These are phyloP conservation scores for Myioborus miniatus DNA, from an alignment of 2,797 vertebrate species.

Conservation along the genomic window DNA sequence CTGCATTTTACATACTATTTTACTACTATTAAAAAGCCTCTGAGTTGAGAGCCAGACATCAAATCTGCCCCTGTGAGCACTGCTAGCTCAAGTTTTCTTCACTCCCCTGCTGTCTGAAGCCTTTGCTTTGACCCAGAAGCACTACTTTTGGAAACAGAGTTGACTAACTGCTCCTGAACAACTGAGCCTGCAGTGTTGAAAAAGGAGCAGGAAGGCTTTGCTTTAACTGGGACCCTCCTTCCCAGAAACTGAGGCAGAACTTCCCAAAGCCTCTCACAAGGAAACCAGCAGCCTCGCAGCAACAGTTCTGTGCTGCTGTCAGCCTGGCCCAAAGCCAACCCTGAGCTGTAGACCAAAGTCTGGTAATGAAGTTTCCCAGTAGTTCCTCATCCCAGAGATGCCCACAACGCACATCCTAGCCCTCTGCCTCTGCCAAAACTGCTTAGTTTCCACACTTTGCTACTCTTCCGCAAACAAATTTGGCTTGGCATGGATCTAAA, in stretches of 20 bases:
- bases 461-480: background rate
- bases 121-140: background rate
- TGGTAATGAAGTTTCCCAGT: background rate
- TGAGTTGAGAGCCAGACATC: background rate
- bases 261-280: background rate
- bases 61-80: background rate
- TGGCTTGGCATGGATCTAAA: background rate
- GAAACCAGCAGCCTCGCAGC: background rate
- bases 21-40: background rate
- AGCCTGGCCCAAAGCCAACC: background rate
- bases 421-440: background rate
- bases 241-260: background rate
- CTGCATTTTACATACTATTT: background rate
- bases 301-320: background rate
- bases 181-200: background rate
- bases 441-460: rapidly evolving
- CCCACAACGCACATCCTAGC: background rate
- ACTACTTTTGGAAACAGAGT: background rate
- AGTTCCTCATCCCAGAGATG: background rate
- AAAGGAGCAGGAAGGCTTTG: background rate
- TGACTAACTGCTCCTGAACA: background rate
- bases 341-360: background rate
- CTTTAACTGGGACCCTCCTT: background rate
- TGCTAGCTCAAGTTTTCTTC: background rate
- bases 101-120: background rate